These are phyloP conservation scores for Alligator sinensis DNA, from an alignment of 2,113 vertebrate genomes.

Conservation along the genomic window DNA sequence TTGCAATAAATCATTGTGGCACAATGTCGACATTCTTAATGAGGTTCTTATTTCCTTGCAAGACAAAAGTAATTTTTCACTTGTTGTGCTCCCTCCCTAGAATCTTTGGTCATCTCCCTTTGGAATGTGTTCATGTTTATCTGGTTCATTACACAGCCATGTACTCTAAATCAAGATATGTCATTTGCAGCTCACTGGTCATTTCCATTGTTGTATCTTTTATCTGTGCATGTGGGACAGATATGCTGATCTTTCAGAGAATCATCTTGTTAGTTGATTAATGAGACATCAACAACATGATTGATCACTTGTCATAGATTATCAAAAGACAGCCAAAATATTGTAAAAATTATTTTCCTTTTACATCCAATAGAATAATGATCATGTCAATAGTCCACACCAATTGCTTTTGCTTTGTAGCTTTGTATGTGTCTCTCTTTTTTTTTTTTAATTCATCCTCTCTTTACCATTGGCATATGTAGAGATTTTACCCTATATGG, in stretches of 20 bases:
- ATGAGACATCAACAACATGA: background rate
- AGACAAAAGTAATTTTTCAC: constrained; percentile 28
- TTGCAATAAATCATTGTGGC: background rate
- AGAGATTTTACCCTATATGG: background rate
- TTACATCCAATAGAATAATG: background rate
- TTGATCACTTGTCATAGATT: background rate
- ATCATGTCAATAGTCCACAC: background rate
- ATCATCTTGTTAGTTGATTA: background rate
- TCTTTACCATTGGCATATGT: background rate
- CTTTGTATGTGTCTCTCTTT: too few species aligned
- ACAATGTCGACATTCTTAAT: background rate
- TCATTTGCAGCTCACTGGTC: background rate
- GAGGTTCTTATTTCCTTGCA: fast-evolving
- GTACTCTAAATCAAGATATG: background rate
- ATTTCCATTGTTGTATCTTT: background rate
- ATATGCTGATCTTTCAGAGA: background rate
- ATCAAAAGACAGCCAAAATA: background rate
- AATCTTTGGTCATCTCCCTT: background rate
- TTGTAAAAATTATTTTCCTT: background rate
- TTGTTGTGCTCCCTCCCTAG: background rate
- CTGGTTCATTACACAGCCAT: background rate
- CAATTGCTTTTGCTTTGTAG: background rate
- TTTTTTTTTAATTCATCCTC: background rate
- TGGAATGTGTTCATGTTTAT: background rate
- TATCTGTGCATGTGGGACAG: background rate